Evolutionary conservation across 2,797 vertebrate genomes (phyloP).

Genomic region (Rhynchotus rufescens): DNA sequence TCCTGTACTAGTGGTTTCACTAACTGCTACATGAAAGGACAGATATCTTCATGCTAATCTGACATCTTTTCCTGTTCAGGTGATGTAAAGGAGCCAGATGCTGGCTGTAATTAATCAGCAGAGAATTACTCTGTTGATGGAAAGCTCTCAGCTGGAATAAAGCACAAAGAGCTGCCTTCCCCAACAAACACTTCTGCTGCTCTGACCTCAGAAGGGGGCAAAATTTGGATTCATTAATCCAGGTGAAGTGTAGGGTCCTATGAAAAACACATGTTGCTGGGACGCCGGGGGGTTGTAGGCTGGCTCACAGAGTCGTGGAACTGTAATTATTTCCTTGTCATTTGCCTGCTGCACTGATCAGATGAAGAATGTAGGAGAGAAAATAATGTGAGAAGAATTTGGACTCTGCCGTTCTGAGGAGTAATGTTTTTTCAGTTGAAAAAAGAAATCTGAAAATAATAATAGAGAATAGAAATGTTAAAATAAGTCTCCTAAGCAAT

Average conservation of each 20-base stretch:
- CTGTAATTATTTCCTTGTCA: slow-evolving; percentile 29
- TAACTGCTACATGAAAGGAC: background rate
- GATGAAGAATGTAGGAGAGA: background rate
- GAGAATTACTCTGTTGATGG: slow-evolving; percentile 25
- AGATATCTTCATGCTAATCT: background rate
- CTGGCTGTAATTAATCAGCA: slow-evolving; percentile 26
- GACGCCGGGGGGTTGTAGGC: background rate
- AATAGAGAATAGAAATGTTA: background rate
- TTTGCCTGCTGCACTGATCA: background rate
- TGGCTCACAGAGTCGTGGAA: background rate
- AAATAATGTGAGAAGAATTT: background rate
- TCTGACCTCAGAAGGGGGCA: background rate
- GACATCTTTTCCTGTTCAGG: slow-evolving; percentile 25
- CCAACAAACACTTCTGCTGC: slow-evolving; percentile 2
- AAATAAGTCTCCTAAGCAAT: background rate
- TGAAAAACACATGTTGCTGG: background rate
- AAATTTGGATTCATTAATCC: slow-evolving; percentile 29
- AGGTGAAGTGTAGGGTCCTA: background rate
- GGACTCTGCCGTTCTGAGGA: background rate
- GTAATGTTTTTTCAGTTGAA: background rate
- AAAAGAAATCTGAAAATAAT: background rate
- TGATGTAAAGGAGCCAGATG: slow-evolving; percentile 46
- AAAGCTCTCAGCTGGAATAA: slow-evolving; percentile 43
- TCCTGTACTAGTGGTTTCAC: background rate
- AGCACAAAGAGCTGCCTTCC: slow-evolving; percentile 10